Percentiles rank a stretch among this genome's conserved stretches.
Evolutionary conservation across 2,888 invertebrate genomes (phyloP).

Genomic region (Brenthis ino): DNA sequence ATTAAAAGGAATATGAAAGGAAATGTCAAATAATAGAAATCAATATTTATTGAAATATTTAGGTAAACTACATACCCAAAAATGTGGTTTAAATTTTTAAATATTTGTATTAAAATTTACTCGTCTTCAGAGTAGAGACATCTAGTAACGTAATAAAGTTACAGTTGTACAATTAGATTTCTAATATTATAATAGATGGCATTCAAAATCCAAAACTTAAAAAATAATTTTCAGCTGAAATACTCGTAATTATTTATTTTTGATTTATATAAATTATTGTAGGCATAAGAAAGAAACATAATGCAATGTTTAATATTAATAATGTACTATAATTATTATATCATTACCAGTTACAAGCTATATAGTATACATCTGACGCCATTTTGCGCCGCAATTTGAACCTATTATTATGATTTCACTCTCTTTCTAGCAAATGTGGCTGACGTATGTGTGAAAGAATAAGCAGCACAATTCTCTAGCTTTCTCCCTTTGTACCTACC

Average conservation of each 20-base stretch:
- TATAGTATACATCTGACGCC: slow-evolving; percentile 58
- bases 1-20: too few species aligned
- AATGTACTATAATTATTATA: slow-evolving; percentile 4
- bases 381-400: slow-evolving; percentile 69
- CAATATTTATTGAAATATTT: too few species aligned
- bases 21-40: too few species aligned
- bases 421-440: slow-evolving; percentile 55
- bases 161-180: not conserved
- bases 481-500: slow-evolving; percentile 64
- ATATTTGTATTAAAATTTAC: too few species aligned
- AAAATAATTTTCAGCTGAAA: not conserved
- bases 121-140: too few species aligned
- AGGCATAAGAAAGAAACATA: not conserved
- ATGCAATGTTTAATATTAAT: not conserved
- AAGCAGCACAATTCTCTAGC: slow-evolving; percentile 61
- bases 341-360: slow-evolving; percentile 6
- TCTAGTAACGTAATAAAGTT: too few species aligned
- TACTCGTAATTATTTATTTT: not conserved
- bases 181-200: slow-evolving; percentile 3
- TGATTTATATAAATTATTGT: not conserved
- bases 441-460: slow-evolving; percentile 56
- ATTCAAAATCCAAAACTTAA: not conserved
- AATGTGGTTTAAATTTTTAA: too few species aligned
- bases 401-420: slow-evolving; percentile 54
- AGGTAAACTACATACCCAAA: too few species aligned